These are phyloP conservation scores for Microplitis demolitor DNA, from an alignment of 1,140 invertebrate genomes.

Conservation along the genomic window DNA sequence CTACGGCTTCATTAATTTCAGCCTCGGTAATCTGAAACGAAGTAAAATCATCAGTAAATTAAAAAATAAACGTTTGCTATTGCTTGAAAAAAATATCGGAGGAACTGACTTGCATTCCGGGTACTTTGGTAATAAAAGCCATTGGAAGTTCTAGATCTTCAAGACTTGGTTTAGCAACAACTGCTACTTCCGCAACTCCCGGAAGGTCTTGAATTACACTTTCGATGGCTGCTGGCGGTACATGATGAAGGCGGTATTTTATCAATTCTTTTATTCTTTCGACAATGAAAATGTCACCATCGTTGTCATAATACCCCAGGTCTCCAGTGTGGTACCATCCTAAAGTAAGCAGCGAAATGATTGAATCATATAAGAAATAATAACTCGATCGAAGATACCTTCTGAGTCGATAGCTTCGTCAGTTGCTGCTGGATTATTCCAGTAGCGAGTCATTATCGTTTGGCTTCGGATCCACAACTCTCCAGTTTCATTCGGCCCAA, in stretches of 20 bases:
- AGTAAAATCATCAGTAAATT: background rate
- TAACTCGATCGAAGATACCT: slow-evolving; percentile 38
- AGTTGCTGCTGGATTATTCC: slow-evolving; percentile 64
- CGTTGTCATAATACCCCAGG: slow-evolving; percentile 57
- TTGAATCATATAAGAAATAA: background rate
- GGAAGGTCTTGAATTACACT: slow-evolving; percentile 67
- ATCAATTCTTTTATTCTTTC: slow-evolving; percentile 69
- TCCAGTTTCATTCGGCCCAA: slow-evolving; percentile 55
- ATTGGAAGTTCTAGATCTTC: slow-evolving; percentile 68
- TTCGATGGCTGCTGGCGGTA: slow-evolving; percentile 64
- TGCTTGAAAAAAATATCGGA: no score
- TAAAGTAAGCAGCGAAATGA: background rate
- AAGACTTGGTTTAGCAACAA: slow-evolving; percentile 69
- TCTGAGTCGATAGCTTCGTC: slow-evolving; percentile 61
- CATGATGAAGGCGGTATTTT: slow-evolving; percentile 50
- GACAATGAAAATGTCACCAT: slow-evolving; percentile 58
- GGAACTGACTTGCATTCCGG: slow-evolving; percentile 42
- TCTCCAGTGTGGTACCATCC: slow-evolving; percentile 33
- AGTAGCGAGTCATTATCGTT: slow-evolving; percentile 58
- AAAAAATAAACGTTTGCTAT: no score
- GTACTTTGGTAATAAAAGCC: slow-evolving; percentile 64
- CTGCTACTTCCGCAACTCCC: slow-evolving; percentile 69
- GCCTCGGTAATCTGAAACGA: slow-evolving; percentile 40
- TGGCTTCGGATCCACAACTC: slow-evolving; percentile 59
- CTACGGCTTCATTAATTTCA: slow-evolving; percentile 44